phyloP scores from a whole-genome alignment of 2,797 vertebrate species.

The Petrocephalus sullivani region DNA sequence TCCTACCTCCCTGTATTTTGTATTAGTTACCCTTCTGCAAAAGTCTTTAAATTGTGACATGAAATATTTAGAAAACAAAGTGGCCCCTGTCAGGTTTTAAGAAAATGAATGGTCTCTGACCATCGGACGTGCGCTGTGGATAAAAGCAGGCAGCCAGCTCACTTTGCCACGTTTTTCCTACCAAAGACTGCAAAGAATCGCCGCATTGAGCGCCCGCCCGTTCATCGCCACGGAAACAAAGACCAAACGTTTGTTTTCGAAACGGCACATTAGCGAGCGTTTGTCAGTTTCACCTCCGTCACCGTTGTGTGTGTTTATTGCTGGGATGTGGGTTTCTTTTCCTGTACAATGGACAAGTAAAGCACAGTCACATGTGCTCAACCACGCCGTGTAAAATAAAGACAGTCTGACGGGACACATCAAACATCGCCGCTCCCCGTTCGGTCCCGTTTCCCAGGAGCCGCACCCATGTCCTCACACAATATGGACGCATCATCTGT shows the following conservation, averaged over 20 bases:
- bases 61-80: conserved; percentile 63
- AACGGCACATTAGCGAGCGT: not conserved
- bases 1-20: conserved; percentile 44
- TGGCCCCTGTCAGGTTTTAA: conserved; percentile 45
- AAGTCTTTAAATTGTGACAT: conserved; percentile 56
- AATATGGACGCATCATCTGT: conserved; percentile 42
- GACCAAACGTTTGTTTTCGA: not conserved
- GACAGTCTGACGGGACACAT: conserved; percentile 21
- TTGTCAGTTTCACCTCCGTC: not conserved
- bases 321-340: not conserved
- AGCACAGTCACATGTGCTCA: not conserved
- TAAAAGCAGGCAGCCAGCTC: not conserved
- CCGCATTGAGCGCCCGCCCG: too few relatives aligned
- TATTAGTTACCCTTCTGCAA: conserved; percentile 48
- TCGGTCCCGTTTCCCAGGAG: not conserved
- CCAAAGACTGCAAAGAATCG: not conserved
- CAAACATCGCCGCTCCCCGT: not conserved
- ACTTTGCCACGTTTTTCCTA: not conserved
- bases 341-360: not conserved
- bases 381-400: conserved; percentile 20
- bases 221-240: not conserved
- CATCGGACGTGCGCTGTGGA: not conserved
- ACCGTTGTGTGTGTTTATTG: not conserved
- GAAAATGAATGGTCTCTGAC: conserved; percentile 44
- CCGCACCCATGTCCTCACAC: conserved; percentile 17